Evolutionary conservation across 2,888 invertebrate species (phyloP), one percentile per base, ranked within the genome.

Genomic region (Biston stratarius): DNA sequence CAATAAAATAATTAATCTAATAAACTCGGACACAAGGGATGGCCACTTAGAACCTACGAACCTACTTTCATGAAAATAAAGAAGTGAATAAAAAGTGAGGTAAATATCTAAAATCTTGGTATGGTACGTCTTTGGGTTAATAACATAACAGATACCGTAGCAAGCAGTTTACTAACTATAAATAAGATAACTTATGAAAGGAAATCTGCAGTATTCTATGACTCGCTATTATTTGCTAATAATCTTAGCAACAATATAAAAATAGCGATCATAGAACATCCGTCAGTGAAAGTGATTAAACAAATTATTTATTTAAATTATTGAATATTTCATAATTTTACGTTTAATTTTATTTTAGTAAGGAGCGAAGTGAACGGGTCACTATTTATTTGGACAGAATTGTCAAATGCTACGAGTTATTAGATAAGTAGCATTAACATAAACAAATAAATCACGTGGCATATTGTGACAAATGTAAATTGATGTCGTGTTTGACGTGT

Each of bases 211-310:
- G 40, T 52, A 14, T 40, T 52, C 42, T 44, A 51, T 40, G 38
- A 40, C 14, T 53, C 14, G 36, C 10, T 61, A 47, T 47, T 53
- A 42, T 45, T 52, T 61, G 14, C 7, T 44, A 14, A 5, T 44
- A 12, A 38, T 14, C 11, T 14, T n/a, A 40, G 24, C 14, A 12
- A 6, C 45, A 34, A 47, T 11, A 10, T 6, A 38, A 51, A 49
- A 14, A 14, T 48, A 52, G 34, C 12, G 33, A 47, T 42, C 48
- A 49, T 34, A 42, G 15, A 12, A 67, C 74, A 72, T 81, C 78
- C 80, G 79, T 75, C 48, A 65, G 79, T 59, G 79, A 82, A 81
- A 79, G 81, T 81, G 80, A 82, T 80, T 79, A 40, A 72, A 71
- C 61, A 69, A 69, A 79, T 76, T 77, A 79, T 78, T 77, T 79